Evolutionary conservation across 2,113 vertebrate genomes (phyloP), one percentile per base, ranked within the genome.

Genomic region (Hippocampus comes): DNA sequence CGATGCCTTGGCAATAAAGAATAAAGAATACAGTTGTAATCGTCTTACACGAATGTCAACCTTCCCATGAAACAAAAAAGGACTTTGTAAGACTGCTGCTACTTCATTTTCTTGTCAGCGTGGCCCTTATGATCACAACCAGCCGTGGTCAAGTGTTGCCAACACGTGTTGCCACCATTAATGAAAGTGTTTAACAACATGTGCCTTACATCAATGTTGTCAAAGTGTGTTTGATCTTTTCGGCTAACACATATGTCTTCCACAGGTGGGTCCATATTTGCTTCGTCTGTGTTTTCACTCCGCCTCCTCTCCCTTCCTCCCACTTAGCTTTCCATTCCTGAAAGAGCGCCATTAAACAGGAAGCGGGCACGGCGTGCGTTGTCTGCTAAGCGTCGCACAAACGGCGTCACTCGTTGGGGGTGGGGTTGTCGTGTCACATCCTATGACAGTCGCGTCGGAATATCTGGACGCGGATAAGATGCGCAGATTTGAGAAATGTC

Each of bases 401-500:
- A 89, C 89, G 86, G 87, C 72, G 91, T 92, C 91, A 91, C 91
- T 91, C 92, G 18, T 4, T 10, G 21, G n/a, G 27, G 48, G 48
- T 67, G 92, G 93, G 93, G 94, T 92, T 94, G 93, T 94, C 91
- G 88, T 95, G 94, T 94, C 94, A 94, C 90, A 93, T 94, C 92
- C 91, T 90, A 91, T 95, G 94, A 96, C 94, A 94, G 94, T 94
- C 92, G 93, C 94, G 95, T 94, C 94, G 94, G 94, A 93, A 94
- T 95, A 94, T 94, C 94, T 94, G 92, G 87, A 85, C 91, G 90
- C 2, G 93, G 94, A 95, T 95, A 95, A 94, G 94, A 95, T 94
- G 92, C 94, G 88, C 90, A 91, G 95, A 96, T 93, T 94, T 96
- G 93, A 94, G 93, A 95, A 95, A 95, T 93, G 95, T 96, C 95